These are phyloP conservation scores for Alcis repandata DNA, from an alignment of 2,888 invertebrate genomes.

Conservation along the genomic window DNA sequence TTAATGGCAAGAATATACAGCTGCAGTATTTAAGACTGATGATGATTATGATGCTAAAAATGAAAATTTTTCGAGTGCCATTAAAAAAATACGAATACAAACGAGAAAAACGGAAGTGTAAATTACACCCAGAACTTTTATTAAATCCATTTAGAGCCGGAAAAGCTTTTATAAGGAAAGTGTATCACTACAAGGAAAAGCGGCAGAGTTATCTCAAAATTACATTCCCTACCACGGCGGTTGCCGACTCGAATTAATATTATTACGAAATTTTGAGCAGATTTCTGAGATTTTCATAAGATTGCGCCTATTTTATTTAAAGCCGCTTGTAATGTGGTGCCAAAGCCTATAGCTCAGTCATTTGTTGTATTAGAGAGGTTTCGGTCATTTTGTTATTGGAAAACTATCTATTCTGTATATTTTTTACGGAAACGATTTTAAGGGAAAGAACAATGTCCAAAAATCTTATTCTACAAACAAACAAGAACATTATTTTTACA, in stretches of 20 bases:
- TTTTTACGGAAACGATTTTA: too few species aligned
- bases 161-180: slow-evolving; percentile 24
- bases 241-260: slow-evolving; percentile 10
- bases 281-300: slow-evolving; percentile 13
- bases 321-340: not conserved
- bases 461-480: too few species aligned
- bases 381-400: not conserved
- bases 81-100: slow-evolving; percentile 15
- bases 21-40: not conserved
- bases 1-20: not conserved
- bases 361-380: too few species aligned
- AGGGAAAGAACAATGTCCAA: too few species aligned
- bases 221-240: slow-evolving; percentile 13
- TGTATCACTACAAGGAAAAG: slow-evolving; percentile 20
- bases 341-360: too few species aligned
- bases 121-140: slow-evolving; percentile 20
- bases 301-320: slow-evolving; percentile 9
- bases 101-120: slow-evolving; percentile 15
- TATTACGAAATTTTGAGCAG: slow-evolving; percentile 9
- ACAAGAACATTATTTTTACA: too few species aligned
- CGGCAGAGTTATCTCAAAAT: slow-evolving; percentile 14
- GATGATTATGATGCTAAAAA: not conserved
- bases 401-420: too few species aligned
- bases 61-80: slow-evolving; percentile 8
- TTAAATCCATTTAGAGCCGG: slow-evolving; percentile 18